Evolutionary conservation across 2,888 invertebrate genomes (phyloP).

Genomic region (Lypha dubia): DNA sequence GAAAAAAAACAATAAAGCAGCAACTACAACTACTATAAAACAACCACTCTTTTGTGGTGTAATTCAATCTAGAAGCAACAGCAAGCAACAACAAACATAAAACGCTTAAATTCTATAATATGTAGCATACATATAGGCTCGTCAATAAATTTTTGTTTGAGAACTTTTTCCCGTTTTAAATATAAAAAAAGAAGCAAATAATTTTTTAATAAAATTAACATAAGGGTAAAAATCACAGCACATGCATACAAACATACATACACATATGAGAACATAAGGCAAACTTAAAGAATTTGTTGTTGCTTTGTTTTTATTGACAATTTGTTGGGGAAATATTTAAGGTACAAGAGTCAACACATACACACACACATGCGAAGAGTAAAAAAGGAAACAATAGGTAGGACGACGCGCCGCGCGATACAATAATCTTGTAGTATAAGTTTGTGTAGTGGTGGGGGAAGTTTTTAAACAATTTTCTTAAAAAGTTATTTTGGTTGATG

Average conservation of each 20-base stretch:
- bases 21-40: constrained; percentile 46
- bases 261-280: neutral
- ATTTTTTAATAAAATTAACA: constrained; percentile 82
- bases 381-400: constrained; percentile 41
- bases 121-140: constrained; percentile 68
- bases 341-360: too few relatives aligned
- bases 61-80: constrained; percentile 63
- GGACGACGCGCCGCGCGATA: constrained; percentile 16
- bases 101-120: constrained; percentile 56
- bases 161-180: constrained; percentile 23
- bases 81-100: constrained; percentile 15
- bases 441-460: constrained; percentile 32
- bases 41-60: constrained; percentile 70
- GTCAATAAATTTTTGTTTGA: constrained; percentile 56
- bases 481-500: constrained; percentile 75
- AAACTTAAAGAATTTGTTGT: constrained; percentile 42
- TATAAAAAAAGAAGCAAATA: constrained; percentile 68
- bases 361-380: constrained; percentile 2
- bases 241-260: neutral
- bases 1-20: constrained; percentile 26
- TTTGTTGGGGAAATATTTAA: constrained; percentile 29
- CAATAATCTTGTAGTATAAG: constrained; percentile 21
- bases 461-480: constrained; percentile 67
- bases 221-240: constrained; percentile 74
- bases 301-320: constrained; percentile 60